These are phyloP conservation scores for Metaphire vulgaris DNA, from an alignment of 1,140 invertebrate genomes.

Conservation along the genomic window DNA sequence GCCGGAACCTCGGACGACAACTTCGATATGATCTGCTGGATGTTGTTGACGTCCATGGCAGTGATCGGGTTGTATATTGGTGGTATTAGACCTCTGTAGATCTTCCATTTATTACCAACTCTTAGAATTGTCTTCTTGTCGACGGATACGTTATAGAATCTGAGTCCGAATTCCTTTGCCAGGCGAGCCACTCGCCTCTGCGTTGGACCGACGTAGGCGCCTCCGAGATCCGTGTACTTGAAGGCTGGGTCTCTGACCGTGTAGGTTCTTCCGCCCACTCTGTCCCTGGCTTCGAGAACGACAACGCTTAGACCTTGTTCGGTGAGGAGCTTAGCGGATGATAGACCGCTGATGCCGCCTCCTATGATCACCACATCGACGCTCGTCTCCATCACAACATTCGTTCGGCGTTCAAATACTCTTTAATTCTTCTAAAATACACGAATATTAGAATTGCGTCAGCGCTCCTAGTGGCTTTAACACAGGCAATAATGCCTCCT, in stretches of 20 bases:
- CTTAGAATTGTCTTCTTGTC: not conserved
- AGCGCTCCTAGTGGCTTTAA: no score
- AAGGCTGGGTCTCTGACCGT: slow-evolving; percentile 31
- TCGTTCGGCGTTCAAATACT: no score
- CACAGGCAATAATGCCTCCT: no score
- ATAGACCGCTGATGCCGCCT: slow-evolving; percentile 32
- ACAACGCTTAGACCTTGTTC: slow-evolving; percentile 40
- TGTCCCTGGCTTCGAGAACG: slow-evolving; percentile 47
- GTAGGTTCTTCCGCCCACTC: slow-evolving; percentile 49
- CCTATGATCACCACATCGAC: not conserved
- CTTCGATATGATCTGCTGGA: not conserved
- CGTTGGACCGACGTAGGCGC: slow-evolving; percentile 40
- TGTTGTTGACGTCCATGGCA: not conserved
- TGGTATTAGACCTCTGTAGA: not conserved
- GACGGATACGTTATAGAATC: slow-evolving; percentile 37
- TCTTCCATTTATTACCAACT: not conserved
- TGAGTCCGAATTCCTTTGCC: slow-evolving; percentile 36
- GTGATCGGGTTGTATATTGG: not conserved
- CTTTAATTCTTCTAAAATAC: no score
- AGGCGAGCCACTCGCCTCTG: slow-evolving; percentile 36
- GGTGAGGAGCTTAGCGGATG: slow-evolving; percentile 36
- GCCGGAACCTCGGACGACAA: slow-evolving; percentile 41
- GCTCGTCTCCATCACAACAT: not conserved
- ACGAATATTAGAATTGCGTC: no score
- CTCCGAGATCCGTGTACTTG: slow-evolving; percentile 35